Base-by-base conservation (phyloP, 2,888 invertebrate species). In the Nephrocerus scutellatus region DNA sequence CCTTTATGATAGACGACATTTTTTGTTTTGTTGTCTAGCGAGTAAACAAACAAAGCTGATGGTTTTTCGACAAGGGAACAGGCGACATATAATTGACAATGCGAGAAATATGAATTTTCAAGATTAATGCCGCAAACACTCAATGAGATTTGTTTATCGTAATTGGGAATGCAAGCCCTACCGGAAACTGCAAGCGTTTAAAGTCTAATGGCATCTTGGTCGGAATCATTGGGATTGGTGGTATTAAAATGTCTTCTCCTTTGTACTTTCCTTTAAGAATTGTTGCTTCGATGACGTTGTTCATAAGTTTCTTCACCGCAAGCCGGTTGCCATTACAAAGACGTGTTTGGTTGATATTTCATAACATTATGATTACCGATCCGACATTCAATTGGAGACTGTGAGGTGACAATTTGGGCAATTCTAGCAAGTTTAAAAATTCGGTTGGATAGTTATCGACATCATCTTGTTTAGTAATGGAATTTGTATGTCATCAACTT, bases 381-480 rank as follows among this genome's bases (percentile, higher is more conserved):
- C 25, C 25, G 25, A 25, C 25, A 12, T 25, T 25, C 25, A 6
- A 25, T 25, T 25, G 10, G 6, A 25, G 5, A 6, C 13, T 25
- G 25, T 25, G 25, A 25, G n/a, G n/a, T n/a, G n/a, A n/a, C n/a
- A n/a, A n/a, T n/a, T n/a, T n/a, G n/a, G n/a, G n/a, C n/a, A n/a
- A n/a, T n/a, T n/a, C n/a, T n/a, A n/a, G n/a, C n/a, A n/a, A n/a
- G n/a, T n/a, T n/a, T n/a, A n/a, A n/a, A 25, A 25, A 5, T 6
- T 25, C 25, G 25, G 25, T 25, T 25, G 25, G 25, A 25, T 25
- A 25, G 25, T 6, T 12, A n/a, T n/a, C 10, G 25, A 25, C 10
- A 25, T 25, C 25, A 25, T 25, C 25, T 25, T 25, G 25, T n/a
- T 9, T 25, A 25, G 25, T 25, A 25, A 25, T 9, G 10, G 25